Conservation (phyloP, 2,888 invertebrate genomes). For the Seira sanloemensis region DNA sequence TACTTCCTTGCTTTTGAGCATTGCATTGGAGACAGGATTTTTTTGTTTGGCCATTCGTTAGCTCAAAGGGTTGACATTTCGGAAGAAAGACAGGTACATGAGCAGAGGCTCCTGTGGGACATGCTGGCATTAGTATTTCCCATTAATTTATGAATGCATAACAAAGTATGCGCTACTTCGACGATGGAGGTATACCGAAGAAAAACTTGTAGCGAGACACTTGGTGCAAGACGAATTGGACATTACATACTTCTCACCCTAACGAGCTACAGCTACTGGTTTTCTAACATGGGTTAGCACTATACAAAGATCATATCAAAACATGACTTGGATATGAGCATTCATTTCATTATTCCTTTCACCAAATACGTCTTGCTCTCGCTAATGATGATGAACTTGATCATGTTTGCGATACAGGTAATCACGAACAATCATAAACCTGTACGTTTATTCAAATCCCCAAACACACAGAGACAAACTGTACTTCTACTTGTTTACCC, state of each 20-base stretch:
- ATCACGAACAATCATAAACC: constrained; percentile 48
- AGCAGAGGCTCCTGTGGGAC: constrained; percentile 60
- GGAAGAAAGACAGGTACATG: constrained; percentile 59
- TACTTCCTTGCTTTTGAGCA: too few relatives aligned
- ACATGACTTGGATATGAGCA: constrained; percentile 26
- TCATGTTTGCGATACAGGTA: constrained; percentile 55
- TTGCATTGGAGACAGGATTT: constrained; percentile 24
- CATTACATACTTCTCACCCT: constrained; percentile 48
- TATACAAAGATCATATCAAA: constrained; percentile 18
- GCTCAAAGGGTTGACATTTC: constrained; percentile 48
- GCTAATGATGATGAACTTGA: constrained; percentile 55
- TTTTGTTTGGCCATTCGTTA: constrained; percentile 30
- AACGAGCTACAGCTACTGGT: constrained; percentile 53
- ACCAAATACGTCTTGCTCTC: constrained; percentile 40
- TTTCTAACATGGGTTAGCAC: constrained; percentile 39
- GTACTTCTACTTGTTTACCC: too few relatives aligned
- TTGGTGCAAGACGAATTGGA: constrained; percentile 38
- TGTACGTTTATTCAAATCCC: too few relatives aligned
- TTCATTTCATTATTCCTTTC: constrained; percentile 48
- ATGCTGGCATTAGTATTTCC: constrained; percentile 44
- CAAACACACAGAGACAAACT: too few relatives aligned
- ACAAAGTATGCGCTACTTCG: neutral
- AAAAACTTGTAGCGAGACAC: neutral
- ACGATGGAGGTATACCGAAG: too few relatives aligned
- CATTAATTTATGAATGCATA: constrained; percentile 51